Evolutionary conservation across 2,113 vertebrate genomes (phyloP), one percentile per base, ranked within the genome.

Genomic region (western clawed frog (Xenopus tropicalis)): DNA sequence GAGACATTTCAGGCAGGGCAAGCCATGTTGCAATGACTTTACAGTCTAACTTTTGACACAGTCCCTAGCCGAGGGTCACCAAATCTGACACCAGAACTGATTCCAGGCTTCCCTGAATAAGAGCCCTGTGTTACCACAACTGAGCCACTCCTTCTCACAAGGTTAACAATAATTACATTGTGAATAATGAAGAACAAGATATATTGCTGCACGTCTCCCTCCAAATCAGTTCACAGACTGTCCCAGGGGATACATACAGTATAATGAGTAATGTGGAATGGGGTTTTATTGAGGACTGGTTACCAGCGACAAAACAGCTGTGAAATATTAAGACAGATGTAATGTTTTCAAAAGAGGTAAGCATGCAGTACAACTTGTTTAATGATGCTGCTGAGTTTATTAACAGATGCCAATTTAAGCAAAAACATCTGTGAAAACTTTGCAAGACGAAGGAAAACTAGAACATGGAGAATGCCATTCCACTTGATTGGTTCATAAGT

Each of bases 361-460:
- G 29, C 20, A 57, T 65, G 17, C 37, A 46, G 58, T 66, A 67
- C 21, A 42, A 48, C 56, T 66, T 59, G 52, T 66, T 65, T 52
- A 57, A 66, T 37, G 22, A 58, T 58, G n/a, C 16, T 74, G 65
- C 23, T 16, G 65, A 51, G 44, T 61, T 74, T 68, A 74, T 61
- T 74, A 74, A 46, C 72, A 74, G 48, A 70, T 77, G 46, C 67
- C 74, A 63, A 4, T 44, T 20, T 77, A 65, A 70, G 59, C 42
- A 70, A 70, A 57, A 70, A 63, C 66, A 70, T 70, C 43, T 69
- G 74, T 19, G 14, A 57, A 66, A 48, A 48, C 20, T 66, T 29
- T 16, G 20, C n/a, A 66, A 17, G 29, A 17, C 63, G 2, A 29
- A 51, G 44, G 19, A 9, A 69, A 22, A 12, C 66, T 11, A 17